phyloP scores from a whole-genome alignment of 2,113 vertebrate species.

The Diphyllodes magnificus region DNA sequence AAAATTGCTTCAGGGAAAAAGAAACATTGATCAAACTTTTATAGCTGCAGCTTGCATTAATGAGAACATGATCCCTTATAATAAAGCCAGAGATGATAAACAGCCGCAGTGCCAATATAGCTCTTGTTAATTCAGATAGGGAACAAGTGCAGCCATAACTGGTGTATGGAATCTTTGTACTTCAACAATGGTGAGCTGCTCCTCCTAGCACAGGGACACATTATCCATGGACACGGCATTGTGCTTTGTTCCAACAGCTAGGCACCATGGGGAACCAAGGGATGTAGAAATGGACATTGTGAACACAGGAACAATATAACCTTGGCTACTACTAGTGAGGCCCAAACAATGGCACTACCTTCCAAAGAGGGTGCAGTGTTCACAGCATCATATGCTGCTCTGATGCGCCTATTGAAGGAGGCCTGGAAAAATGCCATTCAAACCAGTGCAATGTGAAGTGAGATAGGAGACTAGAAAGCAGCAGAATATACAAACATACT shows the following conservation, averaged over 20 bases:
- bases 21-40: conserved; percentile 14
- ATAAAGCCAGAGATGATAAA: background rate
- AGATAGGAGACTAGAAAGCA: background rate
- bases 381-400: background rate
- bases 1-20: conserved; percentile 16
- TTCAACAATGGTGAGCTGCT: conserved; percentile 50
- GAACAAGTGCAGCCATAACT: conserved; percentile 24
- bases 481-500: background rate
- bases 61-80: background rate
- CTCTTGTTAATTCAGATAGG: conserved; percentile 9
- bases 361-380: background rate
- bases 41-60: background rate
- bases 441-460: background rate
- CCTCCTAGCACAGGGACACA: conserved; percentile 19
- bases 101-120: conserved; percentile 46
- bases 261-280: background rate
- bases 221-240: background rate
- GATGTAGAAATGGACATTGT: background rate
- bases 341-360: background rate
- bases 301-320: background rate
- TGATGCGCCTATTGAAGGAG: background rate
- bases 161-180: conserved; percentile 33
- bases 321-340: background rate
- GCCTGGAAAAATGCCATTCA: background rate
- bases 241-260: conserved; percentile 17